Evolutionary conservation across 2,113 vertebrate genomes (phyloP), one percentile per base, ranked within the genome.

Genomic region (Furnarius figulus): DNA sequence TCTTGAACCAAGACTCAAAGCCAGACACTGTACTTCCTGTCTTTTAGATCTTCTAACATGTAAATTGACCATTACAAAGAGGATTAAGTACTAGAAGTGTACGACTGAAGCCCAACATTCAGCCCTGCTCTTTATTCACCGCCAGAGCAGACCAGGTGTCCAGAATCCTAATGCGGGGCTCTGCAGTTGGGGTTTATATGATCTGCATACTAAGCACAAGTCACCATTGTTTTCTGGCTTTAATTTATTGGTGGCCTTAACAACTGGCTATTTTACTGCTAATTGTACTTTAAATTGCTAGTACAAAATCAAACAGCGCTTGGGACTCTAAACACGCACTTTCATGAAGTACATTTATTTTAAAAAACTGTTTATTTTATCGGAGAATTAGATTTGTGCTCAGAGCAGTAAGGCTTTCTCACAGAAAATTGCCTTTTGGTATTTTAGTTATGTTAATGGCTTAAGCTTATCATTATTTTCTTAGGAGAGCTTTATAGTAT

Each of bases 1-100:
- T 93, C 81, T 96, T 46, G 52, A 95, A 96, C 82, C 66, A 97
- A 96, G 92, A 97, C 96, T 98, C 93, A 97, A 97, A 98, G 97
- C 97, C 97, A 97, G 93, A 95, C 97, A 97, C 96, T 98, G 95
- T 95, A 97, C 98, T 98, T 98, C 98, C 98, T 98, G 97, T 97
- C 97, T 98, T 97, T 98, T 97, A 98, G 97, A 97, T 98, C 97
- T 97, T 97, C 98, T 98, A 97, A 98, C 98, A 98, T 98, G 98
- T 98, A 98, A 98, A 98, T 98, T 0, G 81, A 97, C 96, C 79
- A 0, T 98, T 97, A 98, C 97, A 98, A 98, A 98, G 87, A 97
- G 98, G 98, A 98, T 99, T 98, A 98, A 95, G 95, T 94, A 90
- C 96, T 95, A 96, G 97, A 97, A 98, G 94, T 97, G 97, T 89